These are phyloP conservation scores for Lordiphosa andalusiaca DNA, from an alignment of 2,888 invertebrate genomes.

Conservation along the genomic window DNA sequence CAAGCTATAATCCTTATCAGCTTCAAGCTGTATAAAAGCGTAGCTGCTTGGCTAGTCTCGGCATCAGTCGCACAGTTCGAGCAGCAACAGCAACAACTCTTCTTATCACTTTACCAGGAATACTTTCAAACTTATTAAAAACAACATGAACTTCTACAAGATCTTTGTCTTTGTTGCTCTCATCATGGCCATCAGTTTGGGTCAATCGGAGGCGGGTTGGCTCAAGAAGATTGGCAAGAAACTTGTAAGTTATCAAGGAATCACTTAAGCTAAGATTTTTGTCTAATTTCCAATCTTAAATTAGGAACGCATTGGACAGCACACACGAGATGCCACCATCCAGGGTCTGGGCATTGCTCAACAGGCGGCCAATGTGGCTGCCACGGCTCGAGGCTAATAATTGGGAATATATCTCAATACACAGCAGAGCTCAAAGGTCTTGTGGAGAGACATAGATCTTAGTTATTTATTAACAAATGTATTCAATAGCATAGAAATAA, in stretches of 20 bases:
- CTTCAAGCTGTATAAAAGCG: slow-evolving; percentile 13
- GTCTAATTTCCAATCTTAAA: background rate
- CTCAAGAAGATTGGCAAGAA: slow-evolving; percentile 64
- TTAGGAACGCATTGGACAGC: slow-evolving; percentile 59
- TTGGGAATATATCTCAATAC: background rate
- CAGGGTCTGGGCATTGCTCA: slow-evolving; percentile 60
- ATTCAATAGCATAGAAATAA: slow-evolving; percentile 1
- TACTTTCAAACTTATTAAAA: background rate
- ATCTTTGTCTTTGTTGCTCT: slow-evolving; percentile 62
- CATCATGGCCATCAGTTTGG: slow-evolving; percentile 59
- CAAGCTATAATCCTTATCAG: background rate
- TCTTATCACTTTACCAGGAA: background rate
- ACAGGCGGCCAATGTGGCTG: slow-evolving; percentile 60
- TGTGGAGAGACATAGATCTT: background rate
- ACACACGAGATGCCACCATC: slow-evolving; percentile 72
- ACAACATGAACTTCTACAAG: slow-evolving; percentile 60
- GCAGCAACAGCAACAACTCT: background rate
- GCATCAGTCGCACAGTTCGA: slow-evolving; percentile 28
- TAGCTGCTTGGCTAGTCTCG: background rate
- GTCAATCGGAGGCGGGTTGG: slow-evolving; percentile 73
- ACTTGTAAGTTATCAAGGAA: slow-evolving; percentile 48
- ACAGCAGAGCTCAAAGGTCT: too few relatives aligned
- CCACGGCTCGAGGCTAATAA: slow-evolving; percentile 43
- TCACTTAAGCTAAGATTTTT: background rate
- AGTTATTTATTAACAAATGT: slow-evolving; percentile 3